phyloP scores from a whole-genome alignment of 2,888 invertebrate species.

The Prosapia bicincta region DNA sequence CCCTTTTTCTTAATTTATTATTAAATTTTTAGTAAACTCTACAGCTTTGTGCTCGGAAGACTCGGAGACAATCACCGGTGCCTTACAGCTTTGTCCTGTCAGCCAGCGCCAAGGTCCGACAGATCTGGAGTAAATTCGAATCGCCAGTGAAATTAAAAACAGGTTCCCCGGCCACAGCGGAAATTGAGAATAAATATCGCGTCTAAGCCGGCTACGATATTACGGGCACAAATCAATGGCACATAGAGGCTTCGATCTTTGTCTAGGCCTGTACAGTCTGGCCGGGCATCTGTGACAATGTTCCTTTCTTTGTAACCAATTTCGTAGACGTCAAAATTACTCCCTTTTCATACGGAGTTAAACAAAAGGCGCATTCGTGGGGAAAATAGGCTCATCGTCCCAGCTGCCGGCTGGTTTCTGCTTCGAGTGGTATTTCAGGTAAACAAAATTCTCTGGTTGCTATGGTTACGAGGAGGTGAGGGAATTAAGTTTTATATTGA shows the following conservation, averaged over 20 bases:
- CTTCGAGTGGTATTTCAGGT: background rate
- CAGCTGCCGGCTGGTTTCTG: background rate
- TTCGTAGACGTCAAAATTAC: background rate
- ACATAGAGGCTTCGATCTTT: background rate
- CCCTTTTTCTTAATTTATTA: too few species aligned
- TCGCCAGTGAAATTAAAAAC: background rate
- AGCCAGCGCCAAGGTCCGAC: background rate
- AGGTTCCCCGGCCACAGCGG: background rate
- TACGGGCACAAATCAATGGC: conserved; percentile 23
- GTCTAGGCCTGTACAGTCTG: background rate
- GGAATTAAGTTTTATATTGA: too few species aligned
- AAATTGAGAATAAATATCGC: conserved; percentile 16
- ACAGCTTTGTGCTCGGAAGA: too few species aligned
- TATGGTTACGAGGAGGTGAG: background rate
- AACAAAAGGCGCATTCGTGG: background rate
- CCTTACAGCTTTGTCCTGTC: background rate
- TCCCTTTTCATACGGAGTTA: background rate
- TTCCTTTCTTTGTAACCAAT: background rate
- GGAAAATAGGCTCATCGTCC: background rate
- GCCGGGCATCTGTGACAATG: background rate
- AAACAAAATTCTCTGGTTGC: background rate
- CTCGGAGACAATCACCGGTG: too few species aligned
- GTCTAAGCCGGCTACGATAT: conserved; percentile 1
- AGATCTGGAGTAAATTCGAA: background rate
- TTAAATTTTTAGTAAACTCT: too few species aligned